Conservation (phyloP, 2,113 vertebrate genomes). For the Stomatorhinus ivindoensis region DNA sequence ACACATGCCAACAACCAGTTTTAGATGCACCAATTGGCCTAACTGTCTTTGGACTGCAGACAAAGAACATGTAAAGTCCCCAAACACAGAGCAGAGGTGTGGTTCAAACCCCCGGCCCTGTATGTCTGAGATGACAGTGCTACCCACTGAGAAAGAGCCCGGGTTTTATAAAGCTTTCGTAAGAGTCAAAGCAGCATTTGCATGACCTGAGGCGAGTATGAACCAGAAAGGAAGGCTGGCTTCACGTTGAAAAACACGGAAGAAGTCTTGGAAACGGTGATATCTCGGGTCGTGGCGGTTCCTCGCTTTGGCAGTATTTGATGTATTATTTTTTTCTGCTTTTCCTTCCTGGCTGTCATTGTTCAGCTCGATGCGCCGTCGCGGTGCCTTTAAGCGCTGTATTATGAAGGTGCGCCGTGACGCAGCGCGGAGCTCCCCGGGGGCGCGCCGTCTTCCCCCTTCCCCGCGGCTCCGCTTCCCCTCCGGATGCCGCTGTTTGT, state of each 20-base stretch:
- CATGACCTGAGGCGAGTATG: not conserved
- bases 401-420: not conserved
- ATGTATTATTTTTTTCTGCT: not conserved
- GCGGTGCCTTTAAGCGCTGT: not conserved
- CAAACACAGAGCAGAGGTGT: not conserved
- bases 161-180: not conserved
- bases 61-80: not conserved
- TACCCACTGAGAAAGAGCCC: not conserved
- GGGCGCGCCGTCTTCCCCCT: not conserved
- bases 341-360: not conserved
- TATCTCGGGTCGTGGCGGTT: not conserved
- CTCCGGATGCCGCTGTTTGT: constrained; percentile 12
- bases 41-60: not conserved
- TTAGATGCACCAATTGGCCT: not conserved
- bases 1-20: not conserved
- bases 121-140: not conserved
- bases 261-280: not conserved
- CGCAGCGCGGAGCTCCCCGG: not conserved
- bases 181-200: not conserved
- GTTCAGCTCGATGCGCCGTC: not conserved
- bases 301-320: not conserved
- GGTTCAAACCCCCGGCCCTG: not conserved
- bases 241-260: not conserved
- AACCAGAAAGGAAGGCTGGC: not conserved
- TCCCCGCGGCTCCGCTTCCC: not conserved